A percentile compares a stretch with the other conserved stretches of the same genome.
Conservation (phyloP, 2,888 invertebrate genomes). For the Caenorhabditis japonica region DNA sequence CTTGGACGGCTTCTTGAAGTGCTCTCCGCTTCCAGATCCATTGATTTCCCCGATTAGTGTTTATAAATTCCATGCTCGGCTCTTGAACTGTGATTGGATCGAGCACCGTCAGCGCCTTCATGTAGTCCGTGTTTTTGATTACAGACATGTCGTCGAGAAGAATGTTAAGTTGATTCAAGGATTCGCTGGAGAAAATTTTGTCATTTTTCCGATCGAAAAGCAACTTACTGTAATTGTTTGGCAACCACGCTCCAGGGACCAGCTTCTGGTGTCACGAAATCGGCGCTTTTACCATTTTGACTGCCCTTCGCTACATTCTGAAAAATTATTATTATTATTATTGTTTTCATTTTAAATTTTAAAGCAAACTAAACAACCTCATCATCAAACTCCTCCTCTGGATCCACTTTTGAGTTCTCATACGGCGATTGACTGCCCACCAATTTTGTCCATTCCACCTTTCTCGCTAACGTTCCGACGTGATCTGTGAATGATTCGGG, state of each 20-base stretch:
- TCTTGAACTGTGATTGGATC: constrained; percentile 53
- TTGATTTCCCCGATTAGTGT: constrained; percentile 61
- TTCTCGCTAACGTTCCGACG: constrained; percentile 65
- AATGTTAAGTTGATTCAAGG: constrained; percentile 71
- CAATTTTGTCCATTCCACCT: constrained; percentile 70
- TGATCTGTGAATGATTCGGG: constrained; percentile 70
- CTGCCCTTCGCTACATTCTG: constrained; percentile 26
- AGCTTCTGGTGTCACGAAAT: constrained; percentile 66
- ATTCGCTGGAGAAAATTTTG: constrained; percentile 69
- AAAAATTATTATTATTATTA: constrained; percentile 1
- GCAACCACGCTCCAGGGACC: constrained; percentile 76
- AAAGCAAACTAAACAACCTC: constrained; percentile 8
- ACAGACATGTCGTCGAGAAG: constrained; percentile 70
- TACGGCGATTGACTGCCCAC: constrained; percentile 60
- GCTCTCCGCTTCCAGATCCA: constrained; percentile 69
- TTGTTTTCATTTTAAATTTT: neutral
- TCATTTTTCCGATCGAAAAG: neutral
- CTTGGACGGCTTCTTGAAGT: constrained; percentile 62
- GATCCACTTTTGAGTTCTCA: constrained; percentile 48
- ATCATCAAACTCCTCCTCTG: constrained; percentile 38
- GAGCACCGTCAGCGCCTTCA: constrained; percentile 59
- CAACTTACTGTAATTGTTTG: constrained; percentile 70
- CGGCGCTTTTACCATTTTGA: constrained; percentile 34
- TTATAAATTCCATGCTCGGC: constrained; percentile 36
- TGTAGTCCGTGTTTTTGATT: constrained; percentile 62